Base-by-base conservation (phyloP, 2,113 vertebrate genomes). In the Lampris incognitus region DNA sequence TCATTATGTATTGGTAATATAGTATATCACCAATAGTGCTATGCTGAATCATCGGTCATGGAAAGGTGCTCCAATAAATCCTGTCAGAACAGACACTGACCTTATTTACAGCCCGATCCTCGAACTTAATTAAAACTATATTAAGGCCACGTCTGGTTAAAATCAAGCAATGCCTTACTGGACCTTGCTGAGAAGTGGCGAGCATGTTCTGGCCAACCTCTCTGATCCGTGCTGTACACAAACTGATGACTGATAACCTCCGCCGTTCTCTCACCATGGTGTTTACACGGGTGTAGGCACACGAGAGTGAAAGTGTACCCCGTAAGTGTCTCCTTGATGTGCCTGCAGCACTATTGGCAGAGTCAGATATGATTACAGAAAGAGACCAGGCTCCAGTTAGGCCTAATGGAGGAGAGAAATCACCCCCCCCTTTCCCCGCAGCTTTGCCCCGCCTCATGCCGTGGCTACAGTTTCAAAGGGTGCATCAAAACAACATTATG, bases 401-500 rank as follows among this genome's bases (percentile, higher is more conserved):
- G 36, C 6, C 63, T 40, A 36, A 40, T n/a, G 44, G 38, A 56
- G 64, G 65, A 73, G 69, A 82, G 66, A 40, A 81, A 66, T 58
- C 69, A 44, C 36, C 0, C 1, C 24, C 24, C 9, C 51, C 24
- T 72, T 58, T 74, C 58, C n/a, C 62, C 65, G 72, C 54, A 62
- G 52, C 60, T 69, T 58, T 55, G 54, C 69, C 11, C 60, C 70
- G 59, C 59, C 49, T 77, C 42, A 72, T 13, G 2, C 68, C 24
- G 40, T 11, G 42, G 82, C 70, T 80, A 66, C 54, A 54, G 83
- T 86, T 85, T 85, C 74, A 75, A 62, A 76, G 74, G 85, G 84
- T 88, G 87, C 85, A 71, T 83, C 8, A 5, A 69, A 88, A 86
- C 78, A 38, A 13, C 69, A 85, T 87, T 79, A 82, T 4, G 9